These are phyloP conservation scores for Empis livida DNA, from an alignment of 2,888 invertebrate species.

Conservation along the genomic window DNA sequence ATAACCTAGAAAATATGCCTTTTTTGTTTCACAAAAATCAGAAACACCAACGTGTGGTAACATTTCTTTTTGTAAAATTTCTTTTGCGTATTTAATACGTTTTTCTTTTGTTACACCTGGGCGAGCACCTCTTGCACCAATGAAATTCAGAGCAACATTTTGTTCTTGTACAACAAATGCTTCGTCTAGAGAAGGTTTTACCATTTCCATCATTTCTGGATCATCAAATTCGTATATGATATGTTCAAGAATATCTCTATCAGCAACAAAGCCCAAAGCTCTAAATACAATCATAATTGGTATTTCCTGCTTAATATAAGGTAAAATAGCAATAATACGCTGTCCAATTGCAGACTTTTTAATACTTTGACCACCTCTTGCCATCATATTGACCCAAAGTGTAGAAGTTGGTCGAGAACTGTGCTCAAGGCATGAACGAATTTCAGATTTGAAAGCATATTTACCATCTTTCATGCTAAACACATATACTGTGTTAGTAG, in stretches of 20 bases:
- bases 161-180: constrained; percentile 99
- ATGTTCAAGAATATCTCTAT: constrained; percentile 97
- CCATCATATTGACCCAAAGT: constrained; percentile 99
- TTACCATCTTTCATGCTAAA: constrained; percentile 99
- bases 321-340: constrained; percentile 92
- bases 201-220: constrained; percentile 99
- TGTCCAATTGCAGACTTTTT: constrained; percentile 99
- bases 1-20: constrained; percentile 96
- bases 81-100: constrained; percentile 96
- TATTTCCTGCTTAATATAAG: constrained; percentile 98
- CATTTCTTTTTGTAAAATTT: constrained; percentile 99
- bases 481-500: constrained; percentile 99
- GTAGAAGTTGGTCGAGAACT: constrained; percentile 94
- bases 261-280: constrained; percentile 98
- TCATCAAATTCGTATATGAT: constrained; percentile 99
- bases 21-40: constrained; percentile 99
- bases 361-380: constrained; percentile 95
- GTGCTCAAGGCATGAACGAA: constrained; percentile 86
- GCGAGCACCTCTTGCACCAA: constrained; percentile 91
- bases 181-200: constrained; percentile 97
- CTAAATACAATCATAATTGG: constrained; percentile 99
- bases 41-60: constrained; percentile 98
- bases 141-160: constrained; percentile 96
- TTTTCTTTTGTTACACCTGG: constrained; percentile 99
- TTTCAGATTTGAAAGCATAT: constrained; percentile 97